Evolutionary conservation across 2,888 invertebrate species (phyloP).

Genomic region (Xestia c-nigrum): DNA sequence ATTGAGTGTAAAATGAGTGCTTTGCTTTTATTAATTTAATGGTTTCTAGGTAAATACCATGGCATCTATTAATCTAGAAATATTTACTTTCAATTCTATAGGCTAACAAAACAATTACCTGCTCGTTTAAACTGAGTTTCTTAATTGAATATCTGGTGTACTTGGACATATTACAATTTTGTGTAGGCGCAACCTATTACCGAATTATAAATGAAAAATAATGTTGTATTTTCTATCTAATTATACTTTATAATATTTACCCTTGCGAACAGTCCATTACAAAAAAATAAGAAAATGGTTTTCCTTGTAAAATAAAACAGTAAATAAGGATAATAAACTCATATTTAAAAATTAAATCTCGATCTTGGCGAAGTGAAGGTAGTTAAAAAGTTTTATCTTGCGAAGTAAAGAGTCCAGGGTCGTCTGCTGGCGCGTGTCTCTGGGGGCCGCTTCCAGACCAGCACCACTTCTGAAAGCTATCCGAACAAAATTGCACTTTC

Average conservation of each 20-base stretch:
- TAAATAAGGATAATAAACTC: constrained; percentile 59
- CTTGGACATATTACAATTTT: constrained; percentile 7
- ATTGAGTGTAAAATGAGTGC: constrained; percentile 2
- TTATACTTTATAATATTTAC: constrained; percentile 38
- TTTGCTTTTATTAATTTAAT: constrained; percentile 2
- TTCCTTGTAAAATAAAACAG: constrained; percentile 42
- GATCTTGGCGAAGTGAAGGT: constrained; percentile 51
- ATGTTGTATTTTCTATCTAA: constrained; percentile 36
- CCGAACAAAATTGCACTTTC: constrained; percentile 66
- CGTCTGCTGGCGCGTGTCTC: constrained; percentile 56
- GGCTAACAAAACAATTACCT: background rate
- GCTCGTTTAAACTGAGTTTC: background rate
- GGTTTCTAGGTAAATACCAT: constrained; percentile 8
- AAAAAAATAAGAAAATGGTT: constrained; percentile 41
- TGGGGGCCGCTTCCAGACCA: constrained; percentile 54
- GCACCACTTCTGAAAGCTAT: constrained; percentile 60
- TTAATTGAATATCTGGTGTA: background rate
- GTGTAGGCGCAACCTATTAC: constrained; percentile 10
- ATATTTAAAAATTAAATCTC: constrained; percentile 59
- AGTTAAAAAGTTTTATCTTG: constrained; percentile 68
- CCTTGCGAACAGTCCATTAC: constrained; percentile 24
- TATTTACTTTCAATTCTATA: background rate
- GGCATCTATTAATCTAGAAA: background rate
- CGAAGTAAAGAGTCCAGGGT: constrained; percentile 60
- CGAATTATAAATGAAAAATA: constrained; percentile 17